A percentile compares a stretch with the other conserved stretches of the same genome.
Conservation (phyloP, 2,113 vertebrate genomes). For the human (Homo sapiens) region GRCh38 chr1:108124501-108125000, state of each 20-base stretch:
- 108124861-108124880: not conserved
- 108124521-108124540: not conserved
- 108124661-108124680: not conserved
- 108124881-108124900: not conserved
- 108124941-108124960: not conserved
- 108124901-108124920: not conserved
- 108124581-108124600: not conserved
- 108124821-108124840: not conserved
- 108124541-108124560: not conserved
- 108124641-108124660: not conserved
- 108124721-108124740: too few relatives aligned
- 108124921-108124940: not conserved
- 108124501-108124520: not conserved
- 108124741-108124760: not conserved
- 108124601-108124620: not conserved
- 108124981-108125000: not conserved
- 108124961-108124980: not conserved
- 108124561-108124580: not conserved
- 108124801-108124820: not conserved
- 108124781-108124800: too few relatives aligned
- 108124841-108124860: rapidly evolving
- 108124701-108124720: not conserved
- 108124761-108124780: not conserved
- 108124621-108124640: not conserved
- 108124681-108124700: not conserved